A percentile compares a stretch with the other conserved stretches of the same genome.
These are phyloP conservation scores for Psylliodes chrysocephalus DNA, from an alignment of 2,888 invertebrate species.

Conservation along the genomic window DNA sequence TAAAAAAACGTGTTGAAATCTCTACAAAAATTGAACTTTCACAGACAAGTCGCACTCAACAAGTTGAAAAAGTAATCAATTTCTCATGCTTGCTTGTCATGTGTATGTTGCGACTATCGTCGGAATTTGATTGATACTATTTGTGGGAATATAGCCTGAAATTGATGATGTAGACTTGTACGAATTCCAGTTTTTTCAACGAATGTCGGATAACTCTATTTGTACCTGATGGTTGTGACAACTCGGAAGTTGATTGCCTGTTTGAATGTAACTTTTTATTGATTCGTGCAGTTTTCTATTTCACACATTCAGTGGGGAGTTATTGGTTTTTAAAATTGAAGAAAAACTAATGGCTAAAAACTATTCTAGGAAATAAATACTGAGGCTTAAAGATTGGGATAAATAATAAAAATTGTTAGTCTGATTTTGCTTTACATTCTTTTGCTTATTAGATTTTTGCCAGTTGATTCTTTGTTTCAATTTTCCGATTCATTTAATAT, in stretches of 20 bases:
- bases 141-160: not conserved
- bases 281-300: not conserved
- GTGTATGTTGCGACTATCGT: not conserved
- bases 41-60: not conserved
- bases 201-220: constrained; percentile 2
- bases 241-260: constrained; percentile 4
- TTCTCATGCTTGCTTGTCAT: not conserved
- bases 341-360: no score
- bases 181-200: not conserved
- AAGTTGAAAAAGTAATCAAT: constrained; percentile 4
- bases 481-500: no score
- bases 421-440: no score
- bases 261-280: not conserved
- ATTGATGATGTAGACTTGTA: not conserved
- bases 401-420: no score
- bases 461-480: no score
- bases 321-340: not conserved
- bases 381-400: no score
- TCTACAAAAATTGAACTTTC: no score
- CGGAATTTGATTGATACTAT: constrained; percentile 4
- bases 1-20: no score
- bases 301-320: not conserved
- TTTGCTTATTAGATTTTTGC: no score
- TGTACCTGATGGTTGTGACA: constrained; percentile 26
- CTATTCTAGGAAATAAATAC: no score